Base-by-base conservation (phyloP, 2,113 vertebrate genomes). In the Gymnorhina tibicen region DNA sequence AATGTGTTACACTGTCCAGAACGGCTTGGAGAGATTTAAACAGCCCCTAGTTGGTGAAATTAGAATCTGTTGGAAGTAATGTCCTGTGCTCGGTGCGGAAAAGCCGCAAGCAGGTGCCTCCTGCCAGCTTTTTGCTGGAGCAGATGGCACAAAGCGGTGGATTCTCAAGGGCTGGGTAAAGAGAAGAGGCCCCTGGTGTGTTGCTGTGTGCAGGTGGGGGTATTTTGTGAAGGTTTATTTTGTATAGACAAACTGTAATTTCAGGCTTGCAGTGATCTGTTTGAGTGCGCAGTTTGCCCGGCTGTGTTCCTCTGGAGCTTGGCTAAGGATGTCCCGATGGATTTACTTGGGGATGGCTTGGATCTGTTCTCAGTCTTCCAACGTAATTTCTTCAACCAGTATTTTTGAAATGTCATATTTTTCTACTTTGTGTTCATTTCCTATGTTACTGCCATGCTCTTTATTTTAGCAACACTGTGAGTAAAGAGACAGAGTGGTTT, bases 1-100 rank as follows among this genome's bases (percentile, higher is more conserved):
- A 86, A 52, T 46, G 18, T 1, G 2, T 55, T 37, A 19, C 5
- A 1, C 15, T 44, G 28, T 67, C 33, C 17, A 26, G 58, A 74
- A 58, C 5, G 11, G 6, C 33, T 70, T 32, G 10, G 26, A 21
- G 47, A 73, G 33, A 22, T 35, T 47, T 44, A 24, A 60, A 50
- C 33, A 67, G 24, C 49, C 17, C 5, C 8, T 6, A 2, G 19
- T 6, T 56, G 47, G 37, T 37, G 74, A n/a, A 52, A 33, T 28
- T 2, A 4, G n/a, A 74, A 28, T 18, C 16, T 5, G 0, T 7
- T 20, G 53, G 12, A 80, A 49, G 30, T 9, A 33, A 12, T 9
- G 8, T 16, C 33, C 42, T 0, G 1, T 30, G 12, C 50, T 63
- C 16, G 7, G 33, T 32, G 27, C 0, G 0, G 44, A n/a, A n/a